Conservation (phyloP, 2,888 invertebrate species). For the Endotricha flammealis region DNA sequence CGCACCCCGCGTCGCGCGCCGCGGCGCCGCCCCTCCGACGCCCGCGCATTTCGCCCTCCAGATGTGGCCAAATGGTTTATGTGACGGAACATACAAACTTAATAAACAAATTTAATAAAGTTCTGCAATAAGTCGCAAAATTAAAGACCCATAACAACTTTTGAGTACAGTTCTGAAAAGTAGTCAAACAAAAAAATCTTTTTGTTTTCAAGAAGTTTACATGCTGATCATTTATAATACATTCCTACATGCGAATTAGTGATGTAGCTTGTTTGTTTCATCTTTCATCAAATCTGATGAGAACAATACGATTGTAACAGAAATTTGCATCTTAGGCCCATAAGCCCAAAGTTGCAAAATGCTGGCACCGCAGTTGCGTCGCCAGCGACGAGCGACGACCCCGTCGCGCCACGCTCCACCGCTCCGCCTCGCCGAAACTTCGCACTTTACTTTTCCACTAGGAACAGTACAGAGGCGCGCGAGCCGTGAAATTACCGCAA, state of each 20-base stretch:
- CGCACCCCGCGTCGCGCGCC: conserved; percentile 45
- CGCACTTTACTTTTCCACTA: conserved; percentile 74
- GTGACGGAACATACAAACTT: too few relatives aligned
- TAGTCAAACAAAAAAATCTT: too few relatives aligned
- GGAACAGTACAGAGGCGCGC: conserved; percentile 59
- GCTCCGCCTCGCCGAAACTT: conserved; percentile 72
- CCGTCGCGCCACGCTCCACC: conserved; percentile 56
- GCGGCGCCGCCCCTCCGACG: conserved; percentile 43
- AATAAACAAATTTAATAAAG: too few relatives aligned
- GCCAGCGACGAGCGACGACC: conserved; percentile 54
- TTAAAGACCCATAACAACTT: too few relatives aligned
- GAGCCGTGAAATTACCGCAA: conserved; percentile 72
- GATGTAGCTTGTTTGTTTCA: too few relatives aligned
- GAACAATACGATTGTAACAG: conserved; percentile 3
- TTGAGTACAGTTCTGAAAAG: too few relatives aligned
- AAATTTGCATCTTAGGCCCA: conserved; percentile 8
- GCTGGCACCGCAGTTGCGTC: conserved; percentile 24
- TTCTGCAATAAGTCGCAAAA: too few relatives aligned
- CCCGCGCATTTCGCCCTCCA: conserved; percentile 63
- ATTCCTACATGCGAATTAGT: too few relatives aligned
- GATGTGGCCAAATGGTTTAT: conserved; percentile 46
- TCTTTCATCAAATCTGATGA: conserved; percentile 21
- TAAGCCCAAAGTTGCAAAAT: conserved; percentile 13
- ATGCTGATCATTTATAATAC: too few relatives aligned
- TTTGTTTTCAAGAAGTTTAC: too few relatives aligned